Conservation (phyloP, 2,888 invertebrate species). For the Rhagonycha lutea region DNA sequence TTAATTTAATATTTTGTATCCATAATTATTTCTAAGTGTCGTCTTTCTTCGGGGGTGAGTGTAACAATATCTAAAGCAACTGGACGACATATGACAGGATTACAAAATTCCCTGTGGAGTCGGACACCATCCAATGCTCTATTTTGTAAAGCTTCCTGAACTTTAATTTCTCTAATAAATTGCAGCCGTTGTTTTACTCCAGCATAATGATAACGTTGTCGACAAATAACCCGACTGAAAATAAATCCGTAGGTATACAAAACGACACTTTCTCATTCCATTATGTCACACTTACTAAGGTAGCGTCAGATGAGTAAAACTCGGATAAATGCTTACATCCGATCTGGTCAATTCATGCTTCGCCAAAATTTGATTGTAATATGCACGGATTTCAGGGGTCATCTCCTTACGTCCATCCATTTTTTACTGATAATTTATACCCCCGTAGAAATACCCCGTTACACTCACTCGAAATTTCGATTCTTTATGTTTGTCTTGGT, state of each 20-base stretch:
- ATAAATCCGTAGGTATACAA: neutral
- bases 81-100: conserved; percentile 57
- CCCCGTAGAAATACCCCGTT: too few relatives aligned
- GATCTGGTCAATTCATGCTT: conserved; percentile 58
- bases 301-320: conserved; percentile 61
- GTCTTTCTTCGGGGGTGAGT: conserved; percentile 44
- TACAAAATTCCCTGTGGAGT: conserved; percentile 67
- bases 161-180: conserved; percentile 64
- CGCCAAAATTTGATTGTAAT: conserved; percentile 20
- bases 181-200: conserved; percentile 61
- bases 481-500: conserved; percentile 27
- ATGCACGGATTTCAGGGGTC: conserved; percentile 11
- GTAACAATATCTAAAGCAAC: conserved; percentile 42
- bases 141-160: conserved; percentile 64
- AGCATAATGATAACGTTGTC: conserved; percentile 62
- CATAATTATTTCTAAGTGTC: conserved; percentile 46
- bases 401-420: conserved; percentile 3
- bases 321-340: conserved; percentile 66
- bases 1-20: conserved; percentile 18
- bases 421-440: conserved; percentile 13
- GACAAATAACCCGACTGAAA: conserved; percentile 67
- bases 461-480: conserved; percentile 9
- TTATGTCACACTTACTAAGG: conserved; percentile 63
- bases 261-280: neutral
- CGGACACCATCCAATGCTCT: conserved; percentile 67